phyloP scores from a whole-genome alignment of 2,113 vertebrate genomes.

The Sarotherodon lohbergeri region DNA sequence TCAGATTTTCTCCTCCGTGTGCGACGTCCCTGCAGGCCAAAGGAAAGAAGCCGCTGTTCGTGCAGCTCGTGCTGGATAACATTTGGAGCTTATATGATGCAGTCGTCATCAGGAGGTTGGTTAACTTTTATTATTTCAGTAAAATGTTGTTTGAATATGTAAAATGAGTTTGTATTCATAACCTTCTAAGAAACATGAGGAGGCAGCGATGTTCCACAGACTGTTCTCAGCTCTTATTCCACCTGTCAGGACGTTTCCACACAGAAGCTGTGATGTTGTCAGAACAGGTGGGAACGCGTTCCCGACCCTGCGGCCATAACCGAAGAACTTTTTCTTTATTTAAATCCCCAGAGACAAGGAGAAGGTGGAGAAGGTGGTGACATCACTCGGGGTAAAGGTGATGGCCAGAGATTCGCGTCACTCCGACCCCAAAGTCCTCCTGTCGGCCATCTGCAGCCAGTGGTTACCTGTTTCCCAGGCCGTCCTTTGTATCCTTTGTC shows the following conservation, averaged over 20 bases:
- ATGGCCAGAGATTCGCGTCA: constrained; percentile 83
- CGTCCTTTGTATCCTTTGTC: constrained; percentile 86
- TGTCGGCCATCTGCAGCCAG: constrained; percentile 91
- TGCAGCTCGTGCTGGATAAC: constrained; percentile 94
- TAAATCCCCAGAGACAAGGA: constrained; percentile 82
- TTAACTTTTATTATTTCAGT: neutral
- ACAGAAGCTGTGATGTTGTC: neutral
- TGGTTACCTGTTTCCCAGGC: constrained; percentile 92
- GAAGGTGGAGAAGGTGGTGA: constrained; percentile 90
- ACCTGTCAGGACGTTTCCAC: neutral
- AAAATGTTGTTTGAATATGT: neutral
- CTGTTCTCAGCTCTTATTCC: neutral
- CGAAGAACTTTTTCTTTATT: neutral
- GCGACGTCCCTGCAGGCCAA: constrained; percentile 75
- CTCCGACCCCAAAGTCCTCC: constrained; percentile 88
- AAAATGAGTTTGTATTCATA: neutral
- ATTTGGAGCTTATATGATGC: constrained; percentile 98
- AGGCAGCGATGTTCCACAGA: neutral
- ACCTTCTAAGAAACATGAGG: neutral
- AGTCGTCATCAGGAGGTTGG: constrained; percentile 83
- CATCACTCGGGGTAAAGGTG: constrained; percentile 84
- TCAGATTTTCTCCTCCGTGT: neutral
- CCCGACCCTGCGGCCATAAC: fast-evolving
- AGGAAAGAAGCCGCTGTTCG: constrained; percentile 95
- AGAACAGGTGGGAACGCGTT: fast-evolving